These are phyloP conservation scores for Germaria angustata DNA, from an alignment of 2,888 invertebrate species.

Conservation along the genomic window DNA sequence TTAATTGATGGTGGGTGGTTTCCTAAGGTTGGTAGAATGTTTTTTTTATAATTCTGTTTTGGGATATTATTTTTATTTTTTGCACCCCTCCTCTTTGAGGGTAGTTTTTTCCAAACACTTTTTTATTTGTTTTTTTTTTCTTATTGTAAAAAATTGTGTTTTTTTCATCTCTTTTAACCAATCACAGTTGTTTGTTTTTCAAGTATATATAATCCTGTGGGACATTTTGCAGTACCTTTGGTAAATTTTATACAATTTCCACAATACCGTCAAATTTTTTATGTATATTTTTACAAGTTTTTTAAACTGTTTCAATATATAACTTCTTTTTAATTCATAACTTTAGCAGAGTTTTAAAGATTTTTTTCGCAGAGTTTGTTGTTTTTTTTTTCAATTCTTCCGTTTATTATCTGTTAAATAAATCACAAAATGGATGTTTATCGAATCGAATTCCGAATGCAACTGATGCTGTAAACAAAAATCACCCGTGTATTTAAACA, in stretches of 20 bases:
- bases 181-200: conserved; percentile 38
- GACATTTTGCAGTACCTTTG: conserved; percentile 3
- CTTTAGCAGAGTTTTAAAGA: conserved; percentile 35
- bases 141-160: conserved; percentile 48
- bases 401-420: conserved; percentile 13
- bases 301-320: not conserved
- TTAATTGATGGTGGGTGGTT: not conserved
- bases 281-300: no score
- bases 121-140: conserved; percentile 49
- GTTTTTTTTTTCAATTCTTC: conserved; percentile 27
- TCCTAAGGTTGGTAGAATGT: not conserved
- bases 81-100: conserved; percentile 46
- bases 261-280: not conserved
- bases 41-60: conserved; percentile 7
- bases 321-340: conserved; percentile 37
- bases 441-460: conserved; percentile 39
- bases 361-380: conserved; percentile 9
- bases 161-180: conserved; percentile 50
- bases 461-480: conserved; percentile 64
- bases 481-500: conserved; percentile 50
- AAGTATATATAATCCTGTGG: conserved; percentile 28
- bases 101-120: conserved; percentile 28
- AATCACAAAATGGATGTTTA: conserved; percentile 18
- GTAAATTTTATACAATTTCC: conserved; percentile 17
- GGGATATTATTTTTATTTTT: not conserved